A percentile compares a stretch with the other conserved stretches of the same genome.
These are phyloP conservation scores for Luperina testacea DNA, from an alignment of 2,888 invertebrate species.

Conservation along the genomic window DNA sequence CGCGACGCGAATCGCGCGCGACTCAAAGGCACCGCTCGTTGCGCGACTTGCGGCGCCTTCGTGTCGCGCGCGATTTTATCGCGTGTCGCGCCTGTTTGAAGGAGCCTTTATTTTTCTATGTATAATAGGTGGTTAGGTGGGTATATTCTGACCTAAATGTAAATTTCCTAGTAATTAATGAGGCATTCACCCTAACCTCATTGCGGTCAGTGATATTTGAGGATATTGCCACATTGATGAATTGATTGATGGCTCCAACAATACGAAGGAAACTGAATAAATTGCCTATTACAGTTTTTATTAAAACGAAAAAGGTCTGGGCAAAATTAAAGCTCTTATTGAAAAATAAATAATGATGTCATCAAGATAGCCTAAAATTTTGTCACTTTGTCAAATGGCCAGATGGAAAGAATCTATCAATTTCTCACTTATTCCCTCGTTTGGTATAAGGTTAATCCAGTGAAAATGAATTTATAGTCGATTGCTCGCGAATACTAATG, in stretches of 20 bases:
- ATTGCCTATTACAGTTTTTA: slow-evolving; percentile 20
- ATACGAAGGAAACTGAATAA: slow-evolving; percentile 29
- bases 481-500: background rate
- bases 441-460: background rate
- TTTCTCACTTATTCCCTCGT: background rate
- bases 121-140: background rate
- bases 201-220: slow-evolving; percentile 20
- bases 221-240: slow-evolving; percentile 38
- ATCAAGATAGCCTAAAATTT: background rate
- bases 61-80: too few species aligned
- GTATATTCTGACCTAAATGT: slow-evolving; percentile 19
- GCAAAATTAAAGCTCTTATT: background rate
- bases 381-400: background rate
- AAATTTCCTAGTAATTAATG: slow-evolving; percentile 6
- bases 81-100: too few species aligned
- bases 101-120: background rate
- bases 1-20: too few species aligned
- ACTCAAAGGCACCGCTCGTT: too few species aligned
- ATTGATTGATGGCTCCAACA: slow-evolving; percentile 1
- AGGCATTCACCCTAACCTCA: slow-evolving; percentile 1
- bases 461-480: background rate
- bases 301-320: background rate
- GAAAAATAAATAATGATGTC: background rate
- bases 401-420: too few species aligned
- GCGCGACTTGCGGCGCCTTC: too few species aligned